These are phyloP conservation scores for Orchesellides sinensis DNA, from an alignment of 2,888 invertebrate genomes.

Conservation along the genomic window DNA sequence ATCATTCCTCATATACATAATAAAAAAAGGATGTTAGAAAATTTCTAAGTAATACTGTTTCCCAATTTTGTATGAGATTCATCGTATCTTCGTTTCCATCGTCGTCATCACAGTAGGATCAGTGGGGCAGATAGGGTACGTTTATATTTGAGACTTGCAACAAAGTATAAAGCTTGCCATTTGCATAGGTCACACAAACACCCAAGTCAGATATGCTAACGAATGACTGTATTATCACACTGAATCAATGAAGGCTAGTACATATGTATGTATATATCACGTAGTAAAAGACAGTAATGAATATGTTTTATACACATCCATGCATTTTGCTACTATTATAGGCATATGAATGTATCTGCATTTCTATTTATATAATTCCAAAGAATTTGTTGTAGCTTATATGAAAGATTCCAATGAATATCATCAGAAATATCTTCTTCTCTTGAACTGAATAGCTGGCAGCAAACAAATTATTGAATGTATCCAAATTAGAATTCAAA, in stretches of 20 bases:
- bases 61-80: slow-evolving; percentile 19
- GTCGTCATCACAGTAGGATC: not conserved
- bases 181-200: slow-evolving; percentile 9
- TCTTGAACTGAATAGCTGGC: slow-evolving; percentile 28
- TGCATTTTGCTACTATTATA: not conserved
- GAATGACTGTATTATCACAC: slow-evolving; percentile 31
- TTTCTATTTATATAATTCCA: not conserved
- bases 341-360: not conserved
- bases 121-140: not conserved
- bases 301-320: not conserved
- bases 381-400: slow-evolving; percentile 19
- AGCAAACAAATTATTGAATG: slow-evolving; percentile 47
- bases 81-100: not conserved
- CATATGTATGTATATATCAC: not conserved
- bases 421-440: slow-evolving; percentile 29
- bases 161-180: slow-evolving; percentile 12
- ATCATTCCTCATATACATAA: slow-evolving; percentile 14
- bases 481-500: slow-evolving; percentile 55
- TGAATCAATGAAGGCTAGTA: slow-evolving; percentile 21
- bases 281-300: not conserved
- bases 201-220: slow-evolving; percentile 45
- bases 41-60: not conserved
- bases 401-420: slow-evolving; percentile 55
- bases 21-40: not conserved
- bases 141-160: not conserved